Evolutionary conservation across 2,888 invertebrate genomes (phyloP).

Genomic region (Rhingia campestris): DNA sequence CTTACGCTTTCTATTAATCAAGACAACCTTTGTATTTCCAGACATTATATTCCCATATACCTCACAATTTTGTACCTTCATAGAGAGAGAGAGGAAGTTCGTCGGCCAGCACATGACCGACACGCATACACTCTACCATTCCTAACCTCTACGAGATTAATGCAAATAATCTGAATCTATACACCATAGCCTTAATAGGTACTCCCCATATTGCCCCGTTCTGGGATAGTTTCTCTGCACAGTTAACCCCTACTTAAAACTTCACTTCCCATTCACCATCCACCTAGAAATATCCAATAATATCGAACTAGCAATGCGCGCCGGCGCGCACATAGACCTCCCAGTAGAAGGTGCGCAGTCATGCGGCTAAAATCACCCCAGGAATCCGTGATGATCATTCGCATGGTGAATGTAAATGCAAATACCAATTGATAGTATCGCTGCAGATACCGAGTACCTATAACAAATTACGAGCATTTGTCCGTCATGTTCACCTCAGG

Average conservation of each 20-base stretch:
- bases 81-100: constrained; percentile 2
- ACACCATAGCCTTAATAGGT: neutral
- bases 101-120: neutral
- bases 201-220: neutral
- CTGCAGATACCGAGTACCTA: neutral
- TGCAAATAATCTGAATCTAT: neutral
- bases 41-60: too few species aligned
- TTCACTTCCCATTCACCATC: constrained; percentile 7
- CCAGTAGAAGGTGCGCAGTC: constrained; percentile 6
- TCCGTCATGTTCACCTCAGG: neutral
- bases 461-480: constrained; percentile 23
- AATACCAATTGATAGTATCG: constrained; percentile 9
- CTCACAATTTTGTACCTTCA: constrained; percentile 5
- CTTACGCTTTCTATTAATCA: constrained; percentile 5
- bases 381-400: constrained; percentile 20
- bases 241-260: neutral
- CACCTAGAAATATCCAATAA: neutral
- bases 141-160: constrained; percentile 16
- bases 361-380: neutral
- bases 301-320: neutral
- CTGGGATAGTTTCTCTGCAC: neutral
- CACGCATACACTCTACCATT: neutral
- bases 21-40: constrained; percentile 7
- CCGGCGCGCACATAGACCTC: neutral
- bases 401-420: neutral